These are phyloP conservation scores for Conchocele bisecta DNA, from an alignment of 2,888 invertebrate species.

Conservation along the genomic window DNA sequence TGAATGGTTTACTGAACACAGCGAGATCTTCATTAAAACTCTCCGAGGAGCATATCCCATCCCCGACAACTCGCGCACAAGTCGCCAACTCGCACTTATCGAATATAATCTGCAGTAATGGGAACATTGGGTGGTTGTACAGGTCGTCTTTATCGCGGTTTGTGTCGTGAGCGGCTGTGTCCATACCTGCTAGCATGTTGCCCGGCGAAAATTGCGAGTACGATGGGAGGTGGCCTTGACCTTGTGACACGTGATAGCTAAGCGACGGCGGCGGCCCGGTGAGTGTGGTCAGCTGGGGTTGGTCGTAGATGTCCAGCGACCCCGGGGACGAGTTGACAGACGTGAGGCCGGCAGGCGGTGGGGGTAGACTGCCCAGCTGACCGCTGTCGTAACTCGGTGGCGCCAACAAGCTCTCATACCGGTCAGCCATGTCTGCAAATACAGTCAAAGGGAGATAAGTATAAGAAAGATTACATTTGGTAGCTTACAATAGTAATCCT, in stretches of 20 bases:
- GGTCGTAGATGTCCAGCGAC: slow-evolving; percentile 38
- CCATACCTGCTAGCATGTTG: slow-evolving; percentile 51
- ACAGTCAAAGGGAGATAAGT: too few relatives aligned
- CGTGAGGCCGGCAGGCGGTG: slow-evolving; percentile 9
- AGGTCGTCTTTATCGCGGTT: slow-evolving; percentile 50
- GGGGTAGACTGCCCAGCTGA: slow-evolving; percentile 28
- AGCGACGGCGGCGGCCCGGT: slow-evolving; percentile 14
- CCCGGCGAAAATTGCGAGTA: slow-evolving; percentile 28
- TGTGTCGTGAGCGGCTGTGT: slow-evolving; percentile 42
- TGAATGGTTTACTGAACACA: slow-evolving; percentile 52
- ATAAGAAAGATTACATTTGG: too few relatives aligned
- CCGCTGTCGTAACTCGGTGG: slow-evolving; percentile 48
- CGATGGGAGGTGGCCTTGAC: slow-evolving; percentile 28
- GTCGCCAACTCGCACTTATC: slow-evolving; percentile 62
- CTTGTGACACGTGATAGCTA: slow-evolving; percentile 17
- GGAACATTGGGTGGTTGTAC: slow-evolving; percentile 56
- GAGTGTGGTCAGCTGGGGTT: slow-evolving; percentile 41
- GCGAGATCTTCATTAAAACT: slow-evolving; percentile 57
- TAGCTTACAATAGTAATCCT: too few relatives aligned
- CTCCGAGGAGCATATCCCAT: slow-evolving; percentile 56
- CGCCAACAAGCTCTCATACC: slow-evolving; percentile 41
- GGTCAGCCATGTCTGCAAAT: slow-evolving; percentile 58
- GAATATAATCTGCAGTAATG: slow-evolving; percentile 54
- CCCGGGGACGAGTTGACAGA: slow-evolving; percentile 6
- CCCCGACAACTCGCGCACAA: slow-evolving; percentile 54